Conservation (phyloP, 2,888 invertebrate species). For the Rapana venosa region DNA sequence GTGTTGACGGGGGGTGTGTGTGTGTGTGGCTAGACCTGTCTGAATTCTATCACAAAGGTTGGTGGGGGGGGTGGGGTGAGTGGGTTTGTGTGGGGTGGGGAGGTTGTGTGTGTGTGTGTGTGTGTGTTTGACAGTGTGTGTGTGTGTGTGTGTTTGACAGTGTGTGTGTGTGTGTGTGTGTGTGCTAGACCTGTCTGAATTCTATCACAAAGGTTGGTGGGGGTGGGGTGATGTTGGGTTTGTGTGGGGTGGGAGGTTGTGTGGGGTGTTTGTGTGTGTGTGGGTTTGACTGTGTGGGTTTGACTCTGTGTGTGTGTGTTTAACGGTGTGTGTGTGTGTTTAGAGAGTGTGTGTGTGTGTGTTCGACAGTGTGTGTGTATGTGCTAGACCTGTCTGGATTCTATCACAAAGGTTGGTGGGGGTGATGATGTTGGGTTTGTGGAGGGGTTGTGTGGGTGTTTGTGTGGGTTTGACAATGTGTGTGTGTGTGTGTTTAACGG, state of each 20-base stretch:
- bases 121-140: no score
- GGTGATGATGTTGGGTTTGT: not conserved
- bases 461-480: not conserved
- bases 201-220: no score
- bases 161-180: no score
- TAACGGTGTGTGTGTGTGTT: not conserved
- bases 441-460: not conserved
- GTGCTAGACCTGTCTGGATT: slow-evolving; percentile 68
- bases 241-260: no score
- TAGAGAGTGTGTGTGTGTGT: not conserved
- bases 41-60: slow-evolving; percentile 92
- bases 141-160: no score
- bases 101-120: slow-evolving; percentile 87
- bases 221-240: no score
- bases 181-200: slow-evolving; percentile 95
- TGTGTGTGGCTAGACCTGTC: no score
- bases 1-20: no score
- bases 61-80: slow-evolving; percentile 86
- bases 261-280: no score
- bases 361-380: not conserved
- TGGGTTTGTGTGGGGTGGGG: not conserved
- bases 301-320: no score
- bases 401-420: slow-evolving; percentile 86
- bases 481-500: not conserved
- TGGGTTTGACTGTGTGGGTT: not conserved